Evolutionary conservation across 2,888 invertebrate species (phyloP).

Genomic region (Macaria notata): DNA sequence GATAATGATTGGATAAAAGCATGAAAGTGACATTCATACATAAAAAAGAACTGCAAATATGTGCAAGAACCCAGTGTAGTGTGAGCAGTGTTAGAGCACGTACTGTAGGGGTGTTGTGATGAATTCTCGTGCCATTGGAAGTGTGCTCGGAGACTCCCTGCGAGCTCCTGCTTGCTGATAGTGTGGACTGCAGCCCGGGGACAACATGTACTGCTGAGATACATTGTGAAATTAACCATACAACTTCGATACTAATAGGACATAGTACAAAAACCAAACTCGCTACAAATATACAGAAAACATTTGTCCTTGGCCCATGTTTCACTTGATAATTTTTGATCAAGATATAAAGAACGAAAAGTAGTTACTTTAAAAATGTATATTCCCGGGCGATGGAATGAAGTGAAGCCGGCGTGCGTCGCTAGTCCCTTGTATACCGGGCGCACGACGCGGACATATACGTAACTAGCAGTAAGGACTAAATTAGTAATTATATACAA

Average conservation of each 20-base stretch:
- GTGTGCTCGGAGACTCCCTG: constrained; percentile 34
- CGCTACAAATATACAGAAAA: no score
- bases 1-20: no score
- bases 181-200: constrained; percentile 31
- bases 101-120: constrained; percentile 14
- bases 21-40: no score
- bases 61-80: not conserved
- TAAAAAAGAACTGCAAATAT: no score
- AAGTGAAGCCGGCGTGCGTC: constrained; percentile 48
- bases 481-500: constrained; percentile 1
- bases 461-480: constrained; percentile 69
- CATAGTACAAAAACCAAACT: no score
- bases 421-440: constrained; percentile 62
- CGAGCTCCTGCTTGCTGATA: not conserved
- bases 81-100: not conserved
- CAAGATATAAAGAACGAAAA: no score
- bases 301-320: no score
- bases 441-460: constrained; percentile 66
- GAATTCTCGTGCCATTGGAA: constrained; percentile 32
- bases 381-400: constrained; percentile 14
- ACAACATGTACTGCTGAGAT: no score
- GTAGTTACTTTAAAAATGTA: no score
- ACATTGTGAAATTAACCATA: no score
- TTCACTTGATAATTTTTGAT: no score
- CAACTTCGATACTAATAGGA: no score